phyloP scores from a whole-genome alignment of 2,113 vertebrate species.

The Halichoeres trimaculatus region DNA sequence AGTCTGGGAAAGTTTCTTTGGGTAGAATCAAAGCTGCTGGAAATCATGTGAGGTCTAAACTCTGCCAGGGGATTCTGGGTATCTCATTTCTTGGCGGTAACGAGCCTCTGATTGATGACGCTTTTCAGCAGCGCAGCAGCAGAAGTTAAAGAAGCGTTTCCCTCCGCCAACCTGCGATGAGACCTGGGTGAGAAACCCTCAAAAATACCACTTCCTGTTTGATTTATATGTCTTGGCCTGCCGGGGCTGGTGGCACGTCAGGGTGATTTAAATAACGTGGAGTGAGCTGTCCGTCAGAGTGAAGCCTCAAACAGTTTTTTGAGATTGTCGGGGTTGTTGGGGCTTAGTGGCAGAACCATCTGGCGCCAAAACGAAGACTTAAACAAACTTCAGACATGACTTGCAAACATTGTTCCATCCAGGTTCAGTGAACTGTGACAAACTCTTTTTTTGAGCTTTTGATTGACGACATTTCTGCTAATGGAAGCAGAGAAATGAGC shows the following conservation, averaged over 20 bases:
- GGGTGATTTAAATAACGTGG: constrained; percentile 20
- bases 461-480: constrained; percentile 48
- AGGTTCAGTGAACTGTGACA: constrained; percentile 14
- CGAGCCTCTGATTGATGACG: constrained; percentile 54
- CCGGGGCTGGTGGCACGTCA: constrained; percentile 1
- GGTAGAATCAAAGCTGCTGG: neutral
- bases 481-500: constrained; percentile 11
- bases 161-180: constrained; percentile 11
- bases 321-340: constrained; percentile 21
- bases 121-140: constrained; percentile 1
- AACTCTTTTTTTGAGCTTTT: constrained; percentile 23
- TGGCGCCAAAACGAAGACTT: constrained; percentile 23
- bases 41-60: constrained; percentile 31
- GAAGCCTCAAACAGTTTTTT: constrained; percentile 1
- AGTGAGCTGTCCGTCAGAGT: constrained; percentile 20
- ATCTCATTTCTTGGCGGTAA: constrained; percentile 49
- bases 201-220: neutral
- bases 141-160: constrained; percentile 4
- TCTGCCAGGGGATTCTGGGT: constrained; percentile 34
- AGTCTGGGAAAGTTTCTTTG: too few species aligned
- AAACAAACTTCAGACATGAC: constrained; percentile 50
- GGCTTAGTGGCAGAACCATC: constrained; percentile 10
- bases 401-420: constrained; percentile 33
- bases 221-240: constrained; percentile 26
- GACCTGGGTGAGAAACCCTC: neutral